phyloP scores from a whole-genome alignment of 35 echinoderm and acorn worm genomes.

The Chiridota heheva region DNA sequence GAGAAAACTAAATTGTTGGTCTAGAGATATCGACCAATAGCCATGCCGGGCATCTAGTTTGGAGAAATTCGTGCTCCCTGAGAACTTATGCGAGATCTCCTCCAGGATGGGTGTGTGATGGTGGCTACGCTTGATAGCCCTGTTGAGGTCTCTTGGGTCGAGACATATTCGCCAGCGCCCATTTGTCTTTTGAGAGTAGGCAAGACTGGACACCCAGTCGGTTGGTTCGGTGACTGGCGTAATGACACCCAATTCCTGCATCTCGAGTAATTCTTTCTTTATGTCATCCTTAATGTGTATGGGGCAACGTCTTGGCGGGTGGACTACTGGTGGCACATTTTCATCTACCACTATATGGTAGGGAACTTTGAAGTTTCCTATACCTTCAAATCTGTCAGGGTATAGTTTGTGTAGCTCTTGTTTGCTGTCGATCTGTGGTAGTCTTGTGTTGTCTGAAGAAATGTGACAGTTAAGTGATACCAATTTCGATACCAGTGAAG shows the following conservation, averaged over 20 bases:
- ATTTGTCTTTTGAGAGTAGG: conserved; percentile 31
- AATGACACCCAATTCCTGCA: conserved; percentile 58
- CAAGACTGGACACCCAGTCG: conserved; percentile 65
- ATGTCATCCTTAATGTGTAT: conserved; percentile 64
- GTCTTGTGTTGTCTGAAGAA: not conserved
- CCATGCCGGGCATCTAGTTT: conserved; percentile 57
- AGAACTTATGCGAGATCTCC: conserved; percentile 67
- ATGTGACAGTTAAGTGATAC: conserved; percentile 19
- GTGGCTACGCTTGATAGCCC: conserved; percentile 36
- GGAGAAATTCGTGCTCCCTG: conserved; percentile 24
- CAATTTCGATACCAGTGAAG: not conserved
- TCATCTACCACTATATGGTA: conserved; percentile 41
- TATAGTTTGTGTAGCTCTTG: conserved; percentile 12
- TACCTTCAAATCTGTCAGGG: conserved; percentile 43
- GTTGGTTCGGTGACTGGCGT: conserved; percentile 55
- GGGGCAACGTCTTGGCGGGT: conserved; percentile 45
- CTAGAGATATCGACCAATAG: conserved; percentile 52
- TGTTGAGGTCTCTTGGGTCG: conserved; percentile 74
- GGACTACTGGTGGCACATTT: conserved; percentile 41
- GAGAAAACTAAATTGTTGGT: conserved; percentile 32
- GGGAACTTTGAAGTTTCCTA: conserved; percentile 42
- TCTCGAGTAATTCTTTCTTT: conserved; percentile 50
- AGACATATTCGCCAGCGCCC: conserved; percentile 52
- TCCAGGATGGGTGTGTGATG: conserved; percentile 65
- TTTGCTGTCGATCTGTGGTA: not conserved